Percentiles rank a stretch among this genome's conserved stretches.
phyloP scores from a whole-genome alignment of 92 coral and sea anemone species.

The Actinernus sp. region DNA sequence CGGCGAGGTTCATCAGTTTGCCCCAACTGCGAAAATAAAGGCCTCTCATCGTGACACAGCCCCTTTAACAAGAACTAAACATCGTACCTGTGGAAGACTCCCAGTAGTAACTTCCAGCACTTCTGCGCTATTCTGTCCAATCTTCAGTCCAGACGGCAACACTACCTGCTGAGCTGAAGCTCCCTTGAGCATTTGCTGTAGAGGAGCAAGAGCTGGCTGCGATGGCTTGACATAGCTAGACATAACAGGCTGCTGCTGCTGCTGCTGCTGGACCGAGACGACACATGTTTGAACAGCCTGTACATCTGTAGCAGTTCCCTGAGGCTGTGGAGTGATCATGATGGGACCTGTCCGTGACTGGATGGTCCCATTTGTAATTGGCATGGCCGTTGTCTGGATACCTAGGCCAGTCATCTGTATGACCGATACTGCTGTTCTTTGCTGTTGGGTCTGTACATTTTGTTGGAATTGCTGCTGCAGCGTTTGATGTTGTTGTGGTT shows the following conservation, averaged over 20 bases:
- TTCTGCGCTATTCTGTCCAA: too few relatives aligned
- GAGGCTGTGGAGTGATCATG: slow-evolving; percentile 29
- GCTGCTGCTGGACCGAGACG: background rate
- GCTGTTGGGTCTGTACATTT: background rate
- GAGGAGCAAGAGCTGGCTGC: slow-evolving; percentile 7
- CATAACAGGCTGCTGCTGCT: slow-evolving; percentile 3
- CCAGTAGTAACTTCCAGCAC: too few relatives aligned
- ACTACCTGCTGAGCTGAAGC: background rate
- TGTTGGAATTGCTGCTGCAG: slow-evolving; percentile 23
- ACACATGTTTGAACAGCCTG: background rate
- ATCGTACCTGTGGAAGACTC: slow-evolving; percentile 9
- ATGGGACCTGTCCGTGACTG: slow-evolving; percentile 17
- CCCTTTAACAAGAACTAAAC: too few relatives aligned
- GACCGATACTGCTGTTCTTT: background rate
- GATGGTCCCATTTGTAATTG: background rate
- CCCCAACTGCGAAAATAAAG: too few relatives aligned
- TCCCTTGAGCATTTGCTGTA: slow-evolving; percentile 24
- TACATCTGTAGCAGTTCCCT: background rate
- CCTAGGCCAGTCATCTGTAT: background rate
- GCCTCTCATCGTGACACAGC: too few relatives aligned
- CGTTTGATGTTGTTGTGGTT: slow-evolving; percentile 26
- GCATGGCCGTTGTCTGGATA: background rate
- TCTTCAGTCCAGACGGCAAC: slow-evolving; percentile 4
- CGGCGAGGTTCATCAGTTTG: too few relatives aligned
- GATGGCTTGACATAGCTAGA: background rate